Base-by-base conservation (phyloP, 2,113 vertebrate genomes). In the Gymnorhina tibicen region DNA sequence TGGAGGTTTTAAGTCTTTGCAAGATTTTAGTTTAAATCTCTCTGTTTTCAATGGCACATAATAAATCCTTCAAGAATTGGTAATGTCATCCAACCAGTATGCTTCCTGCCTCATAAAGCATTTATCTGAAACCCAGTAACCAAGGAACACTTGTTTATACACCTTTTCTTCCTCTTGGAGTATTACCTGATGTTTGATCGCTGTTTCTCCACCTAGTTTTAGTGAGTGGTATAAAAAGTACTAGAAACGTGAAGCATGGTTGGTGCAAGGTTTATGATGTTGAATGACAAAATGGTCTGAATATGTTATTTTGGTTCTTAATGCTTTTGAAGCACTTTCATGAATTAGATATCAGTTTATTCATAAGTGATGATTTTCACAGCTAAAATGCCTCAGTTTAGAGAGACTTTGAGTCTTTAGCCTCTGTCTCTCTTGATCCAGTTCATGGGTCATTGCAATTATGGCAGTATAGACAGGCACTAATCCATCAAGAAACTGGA, bases 1-100 rank as follows among this genome's bases (percentile, higher is more conserved):
- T 33, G 58, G 15, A 44, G 21, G 0, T 4, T 91, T 85, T 47
- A 85, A 58, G 63, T 11, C 42, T 91, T 90, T 30, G 24, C 67
- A 90, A 87, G 53, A 50, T 62, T 93, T 63, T 68, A 16, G 14
- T 80, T 95, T 83, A 94, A 83, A 90, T 56, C 27, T 27, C 30
- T 91, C 47, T 42, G 37, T 76, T 93, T 93, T 77, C 60, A 79
- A 39, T 47, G 33, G 23, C 87, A 94, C 7, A 0, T 63, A 59
- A 87, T 94, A 96, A 96, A 94, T 93, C 67, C 35, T 69, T 91
- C 72, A 80, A 58, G 53, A 94, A 88, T 10, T 47, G 60, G 37
- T 56, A 85, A 81, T 73, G 50, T 69, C 74, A 85, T 62, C 47
- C 46, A 69, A 79, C 30, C 41, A 56, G 19, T 62, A 39, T 10